These are phyloP conservation scores for Mythimna vitellina DNA, from an alignment of 2,888 invertebrate genomes.

Conservation along the genomic window DNA sequence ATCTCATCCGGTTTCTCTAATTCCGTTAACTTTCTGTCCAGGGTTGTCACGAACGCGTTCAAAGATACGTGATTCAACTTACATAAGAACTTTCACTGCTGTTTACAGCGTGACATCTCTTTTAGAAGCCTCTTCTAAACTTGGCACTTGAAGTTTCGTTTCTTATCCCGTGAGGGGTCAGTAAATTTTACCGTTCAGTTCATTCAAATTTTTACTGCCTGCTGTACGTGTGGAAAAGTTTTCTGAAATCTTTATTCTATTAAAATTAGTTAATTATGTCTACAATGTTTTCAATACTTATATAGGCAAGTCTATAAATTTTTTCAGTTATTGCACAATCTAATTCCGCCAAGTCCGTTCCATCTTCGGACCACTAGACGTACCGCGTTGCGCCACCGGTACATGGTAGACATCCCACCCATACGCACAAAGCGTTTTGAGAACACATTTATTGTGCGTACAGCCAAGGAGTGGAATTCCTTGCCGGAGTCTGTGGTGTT, in stretches of 20 bases:
- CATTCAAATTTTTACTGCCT: neutral
- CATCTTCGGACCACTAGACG: too few species aligned
- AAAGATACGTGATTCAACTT: constrained; percentile 61
- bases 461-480: too few species aligned
- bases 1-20: constrained; percentile 58
- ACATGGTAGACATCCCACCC: too few species aligned
- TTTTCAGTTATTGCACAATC: too few species aligned
- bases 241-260: neutral
- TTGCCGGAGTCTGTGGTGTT: too few species aligned
- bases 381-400: too few species aligned
- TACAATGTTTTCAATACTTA: neutral
- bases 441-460: too few species aligned
- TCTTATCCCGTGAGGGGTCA: constrained; percentile 22
- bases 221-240: neutral
- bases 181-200: constrained; percentile 12
- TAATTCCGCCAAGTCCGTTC: too few species aligned
- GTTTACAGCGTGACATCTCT: constrained; percentile 54
- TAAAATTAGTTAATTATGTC: neutral
- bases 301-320: neutral
- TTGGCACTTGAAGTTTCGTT: constrained; percentile 10
- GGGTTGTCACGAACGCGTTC: constrained; percentile 45
- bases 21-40: constrained; percentile 47
- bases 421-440: too few species aligned
- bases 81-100: constrained; percentile 60
- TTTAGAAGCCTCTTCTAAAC: constrained; percentile 37